Evolutionary conservation across 2,797 vertebrate genomes (phyloP), one percentile per base, ranked within the genome.

Genomic region (Phalloptychus januarius): DNA sequence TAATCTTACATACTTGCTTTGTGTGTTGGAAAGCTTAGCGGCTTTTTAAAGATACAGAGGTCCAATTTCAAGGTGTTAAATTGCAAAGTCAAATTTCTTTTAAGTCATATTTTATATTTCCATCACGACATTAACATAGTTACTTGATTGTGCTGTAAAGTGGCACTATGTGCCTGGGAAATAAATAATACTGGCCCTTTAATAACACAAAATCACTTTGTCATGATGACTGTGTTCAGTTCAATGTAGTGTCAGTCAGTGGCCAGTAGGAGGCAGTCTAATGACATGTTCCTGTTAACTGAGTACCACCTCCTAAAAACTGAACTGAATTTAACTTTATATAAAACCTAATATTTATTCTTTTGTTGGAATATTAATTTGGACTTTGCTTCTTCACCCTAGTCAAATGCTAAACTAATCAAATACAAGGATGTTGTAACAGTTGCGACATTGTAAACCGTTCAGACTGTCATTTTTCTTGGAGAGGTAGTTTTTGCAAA

Each of bases 211-310:
- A n/a, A 42, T 25, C 4, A 38, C 36, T 40, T 25, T 6, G 36
- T 72, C 31, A 20, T 3, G 20, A 54, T 25, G 33, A 38, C 25
- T 73, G 12, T 13, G 6, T 13, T 52, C 20, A 13, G 20, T 72
- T 56, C 25, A 42, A 40, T 28, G 77, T 23, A 71, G 44, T 69
- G n/a, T 46, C 50, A 1, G 36, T 50, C 1, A 23, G 3, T 74
- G 76, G 23, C 83, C 85, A 88, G 61, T 50, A 28, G 78, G 44
- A 61, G 0, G 78, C 83, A 72, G 71, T 76, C 7, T 45, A 40
- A 18, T 58, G 31, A 20, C 61, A 36, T 8, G 33, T 20, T 63
- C 36, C 33, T 36, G 18, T 63, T 18, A 4, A 63, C 58, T 1
- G 3, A 63, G 12, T 33, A 61, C 25, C 31, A 20, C 8, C 36